Percentiles rank a stretch among this genome's conserved stretches.
Evolutionary conservation across 1,140 invertebrate genomes (phyloP).

Genomic region (Polypedilum pembai): DNA sequence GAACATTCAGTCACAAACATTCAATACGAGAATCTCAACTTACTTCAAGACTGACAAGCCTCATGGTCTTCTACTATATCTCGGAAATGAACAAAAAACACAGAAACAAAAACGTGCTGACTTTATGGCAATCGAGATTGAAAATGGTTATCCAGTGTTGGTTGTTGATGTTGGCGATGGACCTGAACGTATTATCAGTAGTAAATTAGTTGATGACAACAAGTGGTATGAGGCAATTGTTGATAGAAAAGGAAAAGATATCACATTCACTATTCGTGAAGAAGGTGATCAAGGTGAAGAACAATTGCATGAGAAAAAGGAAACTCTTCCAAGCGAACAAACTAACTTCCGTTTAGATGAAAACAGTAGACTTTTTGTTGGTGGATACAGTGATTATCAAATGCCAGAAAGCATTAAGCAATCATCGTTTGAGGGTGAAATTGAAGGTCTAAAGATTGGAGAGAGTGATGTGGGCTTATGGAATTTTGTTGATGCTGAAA

Average conservation of each 20-base stretch:
- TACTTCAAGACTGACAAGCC: conserved; percentile 76
- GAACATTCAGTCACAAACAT: conserved; percentile 69
- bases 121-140: conserved; percentile 86
- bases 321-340: conserved; percentile 59
- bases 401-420: conserved; percentile 60
- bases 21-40: conserved; percentile 75
- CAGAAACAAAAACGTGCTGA: conserved; percentile 47
- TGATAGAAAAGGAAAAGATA: conserved; percentile 76
- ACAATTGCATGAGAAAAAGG: conserved; percentile 46
- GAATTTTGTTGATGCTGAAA: conserved; percentile 81
- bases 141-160: conserved; percentile 78
- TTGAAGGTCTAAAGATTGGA: conserved; percentile 85
- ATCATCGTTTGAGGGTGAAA: conserved; percentile 75
- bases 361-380: conserved; percentile 81
- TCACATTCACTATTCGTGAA: conserved; percentile 72
- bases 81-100: conserved; percentile 77
- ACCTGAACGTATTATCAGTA: conserved; percentile 61
- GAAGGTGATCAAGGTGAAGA: conserved; percentile 57
- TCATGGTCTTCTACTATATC: conserved; percentile 77
- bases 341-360: conserved; percentile 84
- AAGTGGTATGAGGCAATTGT: conserved; percentile 86
- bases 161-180: conserved; percentile 84
- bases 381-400: conserved; percentile 64
- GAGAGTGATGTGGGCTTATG: conserved; percentile 84
- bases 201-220: conserved; percentile 72